Base-by-base conservation (phyloP, 2,113 vertebrate species). In the Capreolus pygargus region DNA sequence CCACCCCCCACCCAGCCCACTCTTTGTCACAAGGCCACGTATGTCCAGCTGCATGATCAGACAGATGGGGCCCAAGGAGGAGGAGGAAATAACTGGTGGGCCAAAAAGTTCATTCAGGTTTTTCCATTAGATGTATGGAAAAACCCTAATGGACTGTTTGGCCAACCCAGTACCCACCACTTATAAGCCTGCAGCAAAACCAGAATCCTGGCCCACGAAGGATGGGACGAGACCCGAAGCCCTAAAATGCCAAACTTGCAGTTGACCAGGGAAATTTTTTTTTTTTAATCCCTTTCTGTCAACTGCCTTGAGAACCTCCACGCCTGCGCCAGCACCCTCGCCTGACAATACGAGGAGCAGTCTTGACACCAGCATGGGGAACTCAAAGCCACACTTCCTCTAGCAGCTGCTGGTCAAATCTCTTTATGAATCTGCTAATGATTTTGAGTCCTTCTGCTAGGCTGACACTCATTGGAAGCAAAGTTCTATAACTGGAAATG, bases 371-470 rank as follows among this genome's bases (percentile, higher is more conserved):
- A 4, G 33, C 0, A 0, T 15, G 14, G 39, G 79, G 54, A 23
- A 7, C 83, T 61, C 39, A 8, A 27, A 85, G 70, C 28, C 86
- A 60, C n/a, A 6, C 70, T 78, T 91, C 92, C 86, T 91, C 91
- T 58, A 86, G 86, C 82, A 91, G 93, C 76, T 25, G 76, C 12
- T 28, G 91, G 89, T 76, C 95, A 87, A 10, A 92, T 86, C 61
- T 33, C 85, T 60, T 86, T 60, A 55, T 21, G 57, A 61, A 92
- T 67, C 96, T 88, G 81, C 94, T 92, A 88, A 96, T 67, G 97
- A 84, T 45, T 43, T 6, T 14, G 70, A 61, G 92, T 81, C 78
- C 89, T 83, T 33, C 61, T 30, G 17, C 45, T 9, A 61, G 79
- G 43, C 27, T 60, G 92, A 90, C 92, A 89, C 25, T 39, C 94